A percentile compares a stretch with the other conserved stretches of the same genome.
Conservation (phyloP, 2,113 vertebrate genomes). For the Sylvicapra grimmia region DNA sequence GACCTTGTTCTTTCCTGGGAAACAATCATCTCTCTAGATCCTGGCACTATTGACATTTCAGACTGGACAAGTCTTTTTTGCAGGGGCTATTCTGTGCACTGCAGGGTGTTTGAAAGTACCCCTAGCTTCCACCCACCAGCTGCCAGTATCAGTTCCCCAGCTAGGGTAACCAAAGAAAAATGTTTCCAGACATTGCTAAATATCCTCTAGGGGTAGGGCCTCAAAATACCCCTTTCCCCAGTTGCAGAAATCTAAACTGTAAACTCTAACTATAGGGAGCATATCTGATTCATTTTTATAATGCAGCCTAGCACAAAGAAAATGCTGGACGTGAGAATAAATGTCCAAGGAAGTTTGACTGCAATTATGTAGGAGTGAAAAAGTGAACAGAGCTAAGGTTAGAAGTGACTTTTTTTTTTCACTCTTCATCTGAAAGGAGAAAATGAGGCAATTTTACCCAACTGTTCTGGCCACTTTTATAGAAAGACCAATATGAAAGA, state of each 20-base stretch:
- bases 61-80: background rate
- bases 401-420: background rate
- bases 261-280: background rate
- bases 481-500: constrained; percentile 69
- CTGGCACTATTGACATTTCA: background rate
- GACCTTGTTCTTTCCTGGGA: background rate
- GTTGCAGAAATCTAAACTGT: background rate
- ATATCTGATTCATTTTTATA: background rate
- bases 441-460: background rate
- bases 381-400: background rate
- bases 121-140: background rate
- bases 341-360: background rate
- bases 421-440: constrained; percentile 16
- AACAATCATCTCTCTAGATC: background rate
- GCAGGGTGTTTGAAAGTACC: background rate
- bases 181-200: background rate
- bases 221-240: background rate
- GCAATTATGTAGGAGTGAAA: background rate
- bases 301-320: background rate
- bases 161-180: background rate
- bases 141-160: background rate
- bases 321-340: background rate
- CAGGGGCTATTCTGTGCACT: background rate
- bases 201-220: background rate
- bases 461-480: background rate